Conservation (phyloP, 2,888 invertebrate species). For the Microctonus aethiopoides region DNA sequence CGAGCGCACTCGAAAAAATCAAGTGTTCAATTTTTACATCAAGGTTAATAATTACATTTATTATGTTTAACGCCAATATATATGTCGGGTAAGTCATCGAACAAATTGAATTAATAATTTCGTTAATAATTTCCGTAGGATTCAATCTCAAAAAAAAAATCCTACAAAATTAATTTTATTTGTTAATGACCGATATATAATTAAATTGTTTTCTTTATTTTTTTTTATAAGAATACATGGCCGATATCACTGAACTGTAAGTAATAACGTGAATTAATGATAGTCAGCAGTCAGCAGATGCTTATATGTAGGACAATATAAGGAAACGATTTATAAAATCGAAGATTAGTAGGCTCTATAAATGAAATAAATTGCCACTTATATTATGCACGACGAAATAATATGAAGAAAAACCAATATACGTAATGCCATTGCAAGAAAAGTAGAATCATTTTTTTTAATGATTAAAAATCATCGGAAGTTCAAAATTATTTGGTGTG, state of each 20-base stretch:
- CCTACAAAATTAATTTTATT: too few species aligned
- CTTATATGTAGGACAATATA: not conserved
- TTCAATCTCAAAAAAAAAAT: too few species aligned
- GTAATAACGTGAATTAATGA: not conserved
- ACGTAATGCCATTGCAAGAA: too few species aligned
- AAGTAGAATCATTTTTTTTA: too few species aligned
- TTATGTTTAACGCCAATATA: too few species aligned
- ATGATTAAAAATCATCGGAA: too few species aligned
- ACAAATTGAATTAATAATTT: too few species aligned
- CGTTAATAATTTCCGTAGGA: too few species aligned
- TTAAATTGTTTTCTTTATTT: too few species aligned
- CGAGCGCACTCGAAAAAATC: not conserved
- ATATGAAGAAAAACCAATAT: too few species aligned
- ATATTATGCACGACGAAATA: not conserved
- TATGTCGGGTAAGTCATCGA: too few species aligned
- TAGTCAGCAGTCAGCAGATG: not conserved
- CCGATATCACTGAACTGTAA: not conserved
- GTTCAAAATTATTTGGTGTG: not conserved
- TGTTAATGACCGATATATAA: too few species aligned
- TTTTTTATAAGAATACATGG: not conserved
- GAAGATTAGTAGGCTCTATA: not conserved
- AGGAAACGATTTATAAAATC: not conserved
- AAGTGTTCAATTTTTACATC: not conserved
- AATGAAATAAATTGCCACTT: not conserved
- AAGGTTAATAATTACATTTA: not conserved